Conservation (phyloP, 2,888 invertebrate species). For the Ectemnius continuus region DNA sequence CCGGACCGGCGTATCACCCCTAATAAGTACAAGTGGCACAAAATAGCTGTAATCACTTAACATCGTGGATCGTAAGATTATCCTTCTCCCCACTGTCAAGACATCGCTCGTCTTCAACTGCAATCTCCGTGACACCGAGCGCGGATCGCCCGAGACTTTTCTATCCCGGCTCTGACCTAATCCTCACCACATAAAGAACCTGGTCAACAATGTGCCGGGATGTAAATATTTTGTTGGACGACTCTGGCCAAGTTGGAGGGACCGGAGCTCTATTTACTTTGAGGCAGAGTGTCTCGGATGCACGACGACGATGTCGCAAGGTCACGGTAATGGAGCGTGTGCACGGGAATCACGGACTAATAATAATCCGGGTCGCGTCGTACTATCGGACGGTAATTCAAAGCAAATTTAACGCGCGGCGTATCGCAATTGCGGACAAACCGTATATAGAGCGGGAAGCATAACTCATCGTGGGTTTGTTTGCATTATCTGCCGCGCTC, state of each 20-base stretch:
- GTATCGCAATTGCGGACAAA: conserved; percentile 69
- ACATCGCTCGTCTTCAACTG: conserved; percentile 40
- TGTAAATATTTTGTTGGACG: too few species aligned
- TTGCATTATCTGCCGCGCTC: conserved; percentile 74
- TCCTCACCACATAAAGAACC: too few species aligned
- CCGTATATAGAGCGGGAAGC: conserved; percentile 64
- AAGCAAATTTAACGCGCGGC: conserved; percentile 73
- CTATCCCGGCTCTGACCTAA: too few species aligned
- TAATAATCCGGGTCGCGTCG: conserved; percentile 69
- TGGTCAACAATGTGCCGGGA: too few species aligned
- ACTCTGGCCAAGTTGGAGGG: too few species aligned
- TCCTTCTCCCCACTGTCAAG: conserved; percentile 59
- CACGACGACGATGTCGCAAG: conserved; percentile 36
- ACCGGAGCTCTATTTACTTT: not conserved
- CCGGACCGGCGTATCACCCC: conserved; percentile 74
- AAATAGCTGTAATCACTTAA: conserved; percentile 77
- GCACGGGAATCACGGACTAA: conserved; percentile 67
- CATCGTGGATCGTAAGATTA: conserved; percentile 73
- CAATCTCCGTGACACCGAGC: conserved; percentile 21
- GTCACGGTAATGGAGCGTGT: conserved; percentile 67
- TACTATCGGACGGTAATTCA: conserved; percentile 70
- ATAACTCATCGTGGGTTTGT: conserved; percentile 74
- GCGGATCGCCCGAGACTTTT: not conserved
- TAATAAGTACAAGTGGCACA: conserved; percentile 78
- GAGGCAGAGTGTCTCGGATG: not conserved